Evolutionary conservation across 2,797 vertebrate species (phyloP).

Genomic region (Spondyliosoma cantharus): DNA sequence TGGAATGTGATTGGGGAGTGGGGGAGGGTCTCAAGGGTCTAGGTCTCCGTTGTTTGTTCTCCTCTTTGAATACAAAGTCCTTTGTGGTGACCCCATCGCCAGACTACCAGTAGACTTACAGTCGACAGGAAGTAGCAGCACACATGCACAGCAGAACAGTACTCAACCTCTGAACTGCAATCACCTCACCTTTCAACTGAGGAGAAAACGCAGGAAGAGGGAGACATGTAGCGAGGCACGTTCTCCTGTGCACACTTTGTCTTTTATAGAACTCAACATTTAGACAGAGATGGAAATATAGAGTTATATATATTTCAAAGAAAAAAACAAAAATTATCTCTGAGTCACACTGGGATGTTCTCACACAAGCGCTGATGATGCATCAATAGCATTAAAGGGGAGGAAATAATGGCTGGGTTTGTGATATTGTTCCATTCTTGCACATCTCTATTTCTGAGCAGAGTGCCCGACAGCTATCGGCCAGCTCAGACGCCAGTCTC

Average conservation of each 20-base stretch:
- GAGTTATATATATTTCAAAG: constrained; percentile 7
- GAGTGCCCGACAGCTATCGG: constrained; percentile 62
- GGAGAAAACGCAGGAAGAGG: constrained; percentile 61
- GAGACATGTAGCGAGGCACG: constrained; percentile 66
- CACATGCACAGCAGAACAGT: constrained; percentile 56
- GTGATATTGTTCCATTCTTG: constrained; percentile 66
- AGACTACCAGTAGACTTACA: constrained; percentile 71
- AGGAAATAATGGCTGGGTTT: constrained; percentile 35
- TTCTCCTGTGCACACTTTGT: constrained; percentile 39
- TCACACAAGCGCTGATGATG: constrained; percentile 36
- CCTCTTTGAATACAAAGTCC: constrained; percentile 74
- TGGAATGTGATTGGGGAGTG: constrained; percentile 47
- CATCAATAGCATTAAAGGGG: constrained; percentile 49
- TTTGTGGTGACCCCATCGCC: constrained; percentile 68
- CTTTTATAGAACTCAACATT: constrained; percentile 26
- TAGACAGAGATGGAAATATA: constrained; percentile 9
- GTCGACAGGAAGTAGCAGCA: constrained; percentile 77
- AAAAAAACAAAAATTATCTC: constrained; percentile 24
- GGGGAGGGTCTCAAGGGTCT: constrained; percentile 32
- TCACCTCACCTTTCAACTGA: constrained; percentile 69
- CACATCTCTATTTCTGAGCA: constrained; percentile 74
- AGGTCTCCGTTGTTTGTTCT: constrained; percentile 65
- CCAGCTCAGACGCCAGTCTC: constrained; percentile 76
- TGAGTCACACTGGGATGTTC: constrained; percentile 16
- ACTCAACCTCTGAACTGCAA: constrained; percentile 60